These are phyloP conservation scores for Passer montanus DNA, from an alignment of 2,113 vertebrate genomes.

Conservation along the genomic window DNA sequence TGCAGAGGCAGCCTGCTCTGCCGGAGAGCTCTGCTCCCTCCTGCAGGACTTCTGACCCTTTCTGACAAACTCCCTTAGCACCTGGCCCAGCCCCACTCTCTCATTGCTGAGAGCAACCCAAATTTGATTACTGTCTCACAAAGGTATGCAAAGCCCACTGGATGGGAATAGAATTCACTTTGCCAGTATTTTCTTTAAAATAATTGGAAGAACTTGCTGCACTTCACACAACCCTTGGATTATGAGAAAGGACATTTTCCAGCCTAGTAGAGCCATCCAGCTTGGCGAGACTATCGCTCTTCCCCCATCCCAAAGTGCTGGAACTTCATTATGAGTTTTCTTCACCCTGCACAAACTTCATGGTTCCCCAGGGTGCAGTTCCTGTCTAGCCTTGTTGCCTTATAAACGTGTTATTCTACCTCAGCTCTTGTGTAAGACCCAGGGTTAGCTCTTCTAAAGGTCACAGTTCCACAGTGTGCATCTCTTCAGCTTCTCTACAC, in stretches of 20 bases:
- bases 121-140: constrained; percentile 44
- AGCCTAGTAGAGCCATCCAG: constrained; percentile 19
- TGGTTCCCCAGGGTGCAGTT: constrained; percentile 59
- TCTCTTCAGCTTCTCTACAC: constrained; percentile 39
- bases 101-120: background rate
- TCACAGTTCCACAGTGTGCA: background rate
- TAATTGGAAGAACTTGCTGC: constrained; percentile 13
- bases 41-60: background rate
- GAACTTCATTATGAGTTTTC: constrained; percentile 50
- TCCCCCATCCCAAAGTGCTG: background rate
- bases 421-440: constrained; percentile 1
- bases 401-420: constrained; percentile 26
- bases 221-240: constrained; percentile 13
- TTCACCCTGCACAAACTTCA: constrained; percentile 44
- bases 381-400: constrained; percentile 58
- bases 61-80: background rate
- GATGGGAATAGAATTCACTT: constrained; percentile 12
- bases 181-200: constrained; percentile 49
- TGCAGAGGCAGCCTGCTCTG: background rate
- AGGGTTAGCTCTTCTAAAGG: constrained; percentile 48
- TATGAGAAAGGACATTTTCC: background rate
- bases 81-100: background rate
- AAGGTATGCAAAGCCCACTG: constrained; percentile 41
- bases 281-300: background rate
- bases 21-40: background rate